Base-by-base conservation (phyloP, 2,888 invertebrate species). In the Hypomecis punctinalis region DNA sequence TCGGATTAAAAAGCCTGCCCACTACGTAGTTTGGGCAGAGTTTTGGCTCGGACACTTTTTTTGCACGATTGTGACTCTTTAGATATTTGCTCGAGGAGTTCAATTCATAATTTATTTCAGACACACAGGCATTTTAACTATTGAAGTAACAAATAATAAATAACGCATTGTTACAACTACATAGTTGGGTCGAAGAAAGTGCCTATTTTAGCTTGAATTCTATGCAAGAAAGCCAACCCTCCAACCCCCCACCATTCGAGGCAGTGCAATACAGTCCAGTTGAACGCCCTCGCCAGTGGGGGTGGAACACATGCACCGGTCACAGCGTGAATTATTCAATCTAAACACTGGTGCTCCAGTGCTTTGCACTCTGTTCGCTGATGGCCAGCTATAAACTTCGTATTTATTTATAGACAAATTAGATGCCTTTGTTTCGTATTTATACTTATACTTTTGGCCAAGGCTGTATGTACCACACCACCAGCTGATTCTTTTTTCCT, bases 251-350 rank as follows among this genome's bases (percentile, higher is more conserved):
- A 48, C 13, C 23, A 23, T 39, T 39, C 56, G 47, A 47, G 33
- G 23, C 46, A 54, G 63, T 63, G 59, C 59, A 59, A 54, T 63
- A 59, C 59, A 59, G 58, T 37, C 54, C 40, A 59, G 63, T 60
- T 64, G 49, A 64, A 60, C 56, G 56, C 64, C 60, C 64, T 33
- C 64, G 51, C 49, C 23, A 59, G 60, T 52, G 52, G 61, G 54
- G 53, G 61, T 59, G 35, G 45, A 58, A 66, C 63, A 68, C 49
- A 65, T 65, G 66, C 66, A 57, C 60, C 66, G 59, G 61, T 64
- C 69, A 64, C 57, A 66, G 46, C 59, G 42, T 70, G 68, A 62
- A 70, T 70, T 48, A 70, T 66, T 66, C 60, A 68, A 60, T 57
- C 36, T 56, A 63, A 51, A 36, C 10, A 40, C 13, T 51, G 13